phyloP scores from a whole-genome alignment of 1,140 invertebrate genomes.

The Nephotettix cincticeps region DNA sequence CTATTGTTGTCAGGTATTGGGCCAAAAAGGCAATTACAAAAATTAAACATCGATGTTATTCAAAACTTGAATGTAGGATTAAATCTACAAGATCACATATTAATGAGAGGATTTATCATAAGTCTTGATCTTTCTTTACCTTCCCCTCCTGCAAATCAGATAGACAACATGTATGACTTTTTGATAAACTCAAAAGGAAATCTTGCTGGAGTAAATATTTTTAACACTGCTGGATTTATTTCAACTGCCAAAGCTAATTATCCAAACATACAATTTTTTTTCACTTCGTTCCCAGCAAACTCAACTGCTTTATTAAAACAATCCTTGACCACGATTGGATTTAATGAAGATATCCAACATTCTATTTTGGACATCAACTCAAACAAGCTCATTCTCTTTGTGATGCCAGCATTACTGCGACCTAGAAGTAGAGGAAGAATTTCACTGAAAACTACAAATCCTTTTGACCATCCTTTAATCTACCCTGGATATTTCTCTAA shows the following conservation, averaged over 20 bases:
- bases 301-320: not conserved
- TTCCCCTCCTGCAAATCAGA: not conserved
- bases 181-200: conserved; percentile 39
- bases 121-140: conserved; percentile 24
- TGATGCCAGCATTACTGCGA: not conserved
- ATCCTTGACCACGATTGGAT: not conserved
- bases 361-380: not conserved
- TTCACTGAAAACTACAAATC: not conserved
- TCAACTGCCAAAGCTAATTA: conserved; percentile 29
- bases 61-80: conserved; percentile 64
- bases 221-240: conserved; percentile 26
- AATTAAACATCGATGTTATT: conserved; percentile 66
- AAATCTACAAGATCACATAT: conserved; percentile 76
- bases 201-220: conserved; percentile 4
- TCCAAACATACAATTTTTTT: conserved; percentile 29
- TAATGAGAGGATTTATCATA: conserved; percentile 20
- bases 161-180: conserved; percentile 30
- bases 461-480: conserved; percentile 4
- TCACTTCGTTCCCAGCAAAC: not conserved
- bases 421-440: conserved; percentile 19
- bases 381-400: not conserved
- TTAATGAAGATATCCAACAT: not conserved
- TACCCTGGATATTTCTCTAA: not conserved
- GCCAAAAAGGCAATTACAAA: conserved; percentile 66
- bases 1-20: conserved; percentile 87